A percentile compares a stretch with the other conserved stretches of the same genome.
phyloP scores from a whole-genome alignment of 2,113 vertebrate species.

The Oryzias celebensis region DNA sequence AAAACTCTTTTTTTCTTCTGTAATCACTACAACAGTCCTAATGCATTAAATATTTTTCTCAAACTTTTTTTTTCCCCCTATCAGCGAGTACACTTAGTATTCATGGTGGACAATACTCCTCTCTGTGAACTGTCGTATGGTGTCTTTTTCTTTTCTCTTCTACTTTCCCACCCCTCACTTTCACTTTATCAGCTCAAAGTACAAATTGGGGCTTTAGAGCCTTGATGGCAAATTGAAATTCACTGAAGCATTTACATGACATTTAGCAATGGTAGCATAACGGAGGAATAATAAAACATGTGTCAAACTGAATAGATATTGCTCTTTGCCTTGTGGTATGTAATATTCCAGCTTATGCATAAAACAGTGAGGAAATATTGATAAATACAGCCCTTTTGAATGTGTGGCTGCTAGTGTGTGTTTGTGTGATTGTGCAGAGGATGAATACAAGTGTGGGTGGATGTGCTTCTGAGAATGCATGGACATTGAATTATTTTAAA shows the following conservation, averaged over 20 bases:
- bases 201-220: slow-evolving; percentile 64
- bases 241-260: slow-evolving; percentile 71
- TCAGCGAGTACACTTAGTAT: slow-evolving; percentile 26
- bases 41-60: slow-evolving; percentile 22
- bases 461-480: slow-evolving; percentile 5
- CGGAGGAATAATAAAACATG: slow-evolving; percentile 64
- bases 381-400: slow-evolving; percentile 14
- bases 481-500: slow-evolving; percentile 7
- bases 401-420: slow-evolving; percentile 2
- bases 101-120: slow-evolving; percentile 40
- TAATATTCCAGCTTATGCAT: slow-evolving; percentile 38
- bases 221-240: slow-evolving; percentile 71
- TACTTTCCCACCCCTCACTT: slow-evolving; percentile 53
- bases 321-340: slow-evolving; percentile 38
- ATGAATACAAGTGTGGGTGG: slow-evolving; percentile 1
- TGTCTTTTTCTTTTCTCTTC: slow-evolving; percentile 28
- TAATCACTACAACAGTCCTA: no score
- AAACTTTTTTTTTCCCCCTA: slow-evolving; percentile 31
- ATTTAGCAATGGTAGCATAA: slow-evolving; percentile 68
- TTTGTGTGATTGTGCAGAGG: background rate
- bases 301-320: slow-evolving; percentile 53
- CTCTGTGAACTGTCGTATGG: slow-evolving; percentile 35
- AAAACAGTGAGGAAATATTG: slow-evolving; percentile 12
- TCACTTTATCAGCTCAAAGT: slow-evolving; percentile 69
- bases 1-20: no score